Evolutionary conservation across 2,797 vertebrate genomes (phyloP).

Genomic region (Adrianichthys oophorus): DNA sequence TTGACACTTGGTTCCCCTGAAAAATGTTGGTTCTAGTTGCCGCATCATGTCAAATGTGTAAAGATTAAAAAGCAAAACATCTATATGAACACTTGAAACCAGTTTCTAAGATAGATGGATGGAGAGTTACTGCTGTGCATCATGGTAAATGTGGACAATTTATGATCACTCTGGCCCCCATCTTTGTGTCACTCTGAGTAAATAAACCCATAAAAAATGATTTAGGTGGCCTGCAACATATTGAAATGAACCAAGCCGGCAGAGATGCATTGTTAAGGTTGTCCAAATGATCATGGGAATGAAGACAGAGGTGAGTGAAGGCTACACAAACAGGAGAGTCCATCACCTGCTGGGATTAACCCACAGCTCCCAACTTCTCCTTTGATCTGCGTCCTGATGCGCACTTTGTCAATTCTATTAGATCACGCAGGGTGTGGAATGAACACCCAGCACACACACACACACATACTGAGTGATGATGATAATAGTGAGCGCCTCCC

Average conservation of each 20-base stretch:
- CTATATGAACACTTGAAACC: constrained; percentile 20
- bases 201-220: constrained; percentile 76
- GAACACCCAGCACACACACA: constrained; percentile 27
- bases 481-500: constrained; percentile 62
- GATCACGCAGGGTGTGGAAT: constrained; percentile 49
- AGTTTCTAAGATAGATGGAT: constrained; percentile 45
- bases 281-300: constrained; percentile 70
- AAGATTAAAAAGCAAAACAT: constrained; percentile 21
- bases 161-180: constrained; percentile 62
- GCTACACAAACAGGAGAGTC: constrained; percentile 45
- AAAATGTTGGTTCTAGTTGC: constrained; percentile 11
- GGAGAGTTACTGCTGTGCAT: constrained; percentile 56
- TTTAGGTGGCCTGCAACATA: constrained; percentile 62
- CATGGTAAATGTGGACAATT: constrained; percentile 69
- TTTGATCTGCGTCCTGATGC: constrained; percentile 59
- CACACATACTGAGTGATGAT: constrained; percentile 44
- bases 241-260: constrained; percentile 62
- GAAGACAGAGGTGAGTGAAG: constrained; percentile 62
- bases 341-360: constrained; percentile 68
- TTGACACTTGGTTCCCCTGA: constrained; percentile 4
- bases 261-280: constrained; percentile 70
- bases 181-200: constrained; percentile 70
- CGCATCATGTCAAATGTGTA: constrained; percentile 3
- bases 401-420: constrained; percentile 74
- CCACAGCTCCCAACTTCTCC: constrained; percentile 57